Evolutionary conservation across 2,113 vertebrate species (phyloP).

Genomic region (Athene cunicularia): DNA sequence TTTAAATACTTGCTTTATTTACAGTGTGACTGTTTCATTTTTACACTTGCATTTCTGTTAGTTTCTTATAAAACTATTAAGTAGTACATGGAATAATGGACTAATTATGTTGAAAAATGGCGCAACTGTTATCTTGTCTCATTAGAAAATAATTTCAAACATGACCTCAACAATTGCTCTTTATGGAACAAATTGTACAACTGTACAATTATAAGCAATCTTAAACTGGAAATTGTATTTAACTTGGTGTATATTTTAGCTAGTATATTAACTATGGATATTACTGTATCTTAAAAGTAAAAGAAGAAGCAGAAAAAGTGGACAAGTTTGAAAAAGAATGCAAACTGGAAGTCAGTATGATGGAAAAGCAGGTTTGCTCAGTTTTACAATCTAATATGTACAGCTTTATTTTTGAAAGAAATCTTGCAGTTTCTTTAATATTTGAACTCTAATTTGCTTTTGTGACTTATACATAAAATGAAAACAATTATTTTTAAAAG

Average conservation of each 20-base stretch:
- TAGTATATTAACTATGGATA: not conserved
- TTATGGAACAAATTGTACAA: not conserved
- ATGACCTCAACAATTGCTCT: not conserved
- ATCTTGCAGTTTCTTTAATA: not conserved
- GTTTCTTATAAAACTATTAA: not conserved
- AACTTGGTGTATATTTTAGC: not conserved
- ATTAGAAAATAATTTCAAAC: not conserved
- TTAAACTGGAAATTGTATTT: not conserved
- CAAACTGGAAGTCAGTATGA: constrained; percentile 76
- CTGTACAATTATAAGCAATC: not conserved
- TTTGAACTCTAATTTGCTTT: not conserved
- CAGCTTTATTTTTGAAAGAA: not conserved
- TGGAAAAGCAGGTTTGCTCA: constrained; percentile 84
- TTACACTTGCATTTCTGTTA: not conserved
- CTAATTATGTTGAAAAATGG: not conserved
- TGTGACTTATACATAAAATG: not conserved
- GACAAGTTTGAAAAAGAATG: constrained; percentile 81
- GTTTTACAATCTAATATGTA: not conserved
- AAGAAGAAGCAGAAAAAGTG: constrained; percentile 81
- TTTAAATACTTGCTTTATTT: not conserved
- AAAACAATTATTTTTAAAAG: not conserved
- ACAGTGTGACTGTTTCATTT: not conserved
- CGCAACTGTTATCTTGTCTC: not conserved
- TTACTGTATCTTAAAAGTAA: constrained; percentile 78
- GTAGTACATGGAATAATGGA: not conserved